Evolutionary conservation across 2,888 invertebrate genomes (phyloP), one percentile per base, ranked within the genome.

Genomic region (Rotaria socialis): DNA sequence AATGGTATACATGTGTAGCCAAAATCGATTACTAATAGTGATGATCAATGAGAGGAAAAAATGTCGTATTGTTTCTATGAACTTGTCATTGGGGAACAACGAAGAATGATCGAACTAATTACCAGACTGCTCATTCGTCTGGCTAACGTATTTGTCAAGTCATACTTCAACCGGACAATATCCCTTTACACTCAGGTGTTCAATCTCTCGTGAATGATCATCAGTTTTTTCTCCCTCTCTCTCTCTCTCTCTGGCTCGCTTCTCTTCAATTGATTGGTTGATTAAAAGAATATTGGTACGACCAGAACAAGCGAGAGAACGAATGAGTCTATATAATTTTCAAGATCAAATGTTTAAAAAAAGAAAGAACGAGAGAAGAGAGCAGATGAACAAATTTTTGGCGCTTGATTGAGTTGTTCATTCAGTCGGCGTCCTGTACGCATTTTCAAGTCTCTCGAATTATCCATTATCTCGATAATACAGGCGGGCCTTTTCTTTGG

Each of bases 141-240:
- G 58, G 58, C 27, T 60, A 60, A 60, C 58, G 27, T 60, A 60
- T 60, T 60, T 60, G 58, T 60, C 58, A 60, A 60, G 24, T 60
- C 58, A 60, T 60, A 14, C 24, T 60, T 60, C n/a, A 60, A 60
- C 24, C 58, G 58, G 58, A 60, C 58, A 60, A 60, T 60, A n/a
- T 60, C 58, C 58, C 58, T 60, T 60, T 60, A 60, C 58, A 60
- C 58, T 60, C 58, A 60, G 58, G 58, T 60, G 58, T 60, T 60
- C 58, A 60, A 60, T 60, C 58, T 60, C 58, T 60, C n/a, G 7
- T 60, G 27, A 60, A 60, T 27, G n/a, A 60, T 60, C 58, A 60
- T n/a, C n/a, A 60, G 24, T 27, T 60, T 60, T 60, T 60, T 60
- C 24, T 60, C 58, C 11, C 55, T 60, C 58, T 35, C 35, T 35